Conservation (phyloP, 2,113 vertebrate genomes). For the Dromas ardeola region DNA sequence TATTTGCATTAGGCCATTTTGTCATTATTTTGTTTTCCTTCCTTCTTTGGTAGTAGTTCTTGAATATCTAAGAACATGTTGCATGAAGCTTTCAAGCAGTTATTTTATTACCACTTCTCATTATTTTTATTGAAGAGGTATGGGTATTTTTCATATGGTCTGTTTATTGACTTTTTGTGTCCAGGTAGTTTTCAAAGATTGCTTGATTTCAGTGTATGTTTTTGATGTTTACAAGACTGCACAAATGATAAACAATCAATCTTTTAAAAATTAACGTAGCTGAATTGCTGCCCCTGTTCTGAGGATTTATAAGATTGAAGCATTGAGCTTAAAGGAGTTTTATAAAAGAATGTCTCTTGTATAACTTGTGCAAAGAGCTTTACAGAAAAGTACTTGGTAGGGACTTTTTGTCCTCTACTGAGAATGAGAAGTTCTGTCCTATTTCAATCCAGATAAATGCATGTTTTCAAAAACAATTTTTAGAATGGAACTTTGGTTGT, state of each 20-base stretch:
- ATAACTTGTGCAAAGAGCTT: conserved; percentile 15
- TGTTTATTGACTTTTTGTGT: conserved; percentile 45
- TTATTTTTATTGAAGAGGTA: conserved; percentile 28
- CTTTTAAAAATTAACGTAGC: neutral
- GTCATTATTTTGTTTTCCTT: conserved; percentile 45
- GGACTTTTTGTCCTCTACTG: neutral
- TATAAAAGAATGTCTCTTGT: conserved; percentile 35
- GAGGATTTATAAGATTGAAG: conserved; percentile 63
- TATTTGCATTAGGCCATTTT: conserved; percentile 40
- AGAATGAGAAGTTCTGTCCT: neutral
- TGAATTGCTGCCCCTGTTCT: conserved; percentile 46
- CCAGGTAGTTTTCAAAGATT: conserved; percentile 28
- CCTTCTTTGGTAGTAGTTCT: conserved; percentile 28
- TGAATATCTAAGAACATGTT: conserved; percentile 12
- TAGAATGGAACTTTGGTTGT: neutral
- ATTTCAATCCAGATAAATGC: conserved; percentile 1
- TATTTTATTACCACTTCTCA: conserved; percentile 3
- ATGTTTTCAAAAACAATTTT: neutral
- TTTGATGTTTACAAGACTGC: neutral
- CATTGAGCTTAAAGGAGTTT: conserved; percentile 30
- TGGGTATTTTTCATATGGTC: neutral
- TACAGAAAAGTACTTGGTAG: neutral
- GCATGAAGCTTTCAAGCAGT: conserved; percentile 45
- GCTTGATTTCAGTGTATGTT: conserved; percentile 26
- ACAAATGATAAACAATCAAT: conserved; percentile 4